Percentiles rank a stretch among this genome's conserved stretches.
Evolutionary conservation across 2,797 vertebrate species (phyloP).

Genomic region (Phrynocephalus vlangalii): DNA sequence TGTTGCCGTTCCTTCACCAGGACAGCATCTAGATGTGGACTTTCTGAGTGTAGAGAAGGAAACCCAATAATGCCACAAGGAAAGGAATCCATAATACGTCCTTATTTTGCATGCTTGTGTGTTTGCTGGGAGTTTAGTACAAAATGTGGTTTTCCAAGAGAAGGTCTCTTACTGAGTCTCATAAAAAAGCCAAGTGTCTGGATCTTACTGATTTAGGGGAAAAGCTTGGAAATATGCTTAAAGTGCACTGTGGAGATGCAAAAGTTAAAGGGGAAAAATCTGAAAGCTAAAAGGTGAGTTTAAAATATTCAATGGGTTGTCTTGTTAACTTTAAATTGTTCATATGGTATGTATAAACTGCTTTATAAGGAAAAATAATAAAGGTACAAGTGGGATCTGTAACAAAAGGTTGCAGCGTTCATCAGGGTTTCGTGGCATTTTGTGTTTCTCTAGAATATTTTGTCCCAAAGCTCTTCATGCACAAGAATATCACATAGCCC

Average conservation of each 20-base stretch:
- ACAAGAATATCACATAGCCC: neutral
- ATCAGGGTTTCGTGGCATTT: neutral
- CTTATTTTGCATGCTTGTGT: slow-evolving; percentile 26
- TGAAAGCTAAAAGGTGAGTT: neutral
- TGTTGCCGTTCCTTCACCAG: slow-evolving; percentile 4
- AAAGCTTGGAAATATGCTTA: neutral
- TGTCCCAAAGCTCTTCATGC: neutral
- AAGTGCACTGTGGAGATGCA: neutral
- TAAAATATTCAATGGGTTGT: neutral
- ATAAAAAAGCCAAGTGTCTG: neutral
- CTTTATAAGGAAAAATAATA: neutral
- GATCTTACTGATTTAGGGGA: neutral
- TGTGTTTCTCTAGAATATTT: neutral
- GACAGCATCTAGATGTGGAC: slow-evolving; percentile 34
- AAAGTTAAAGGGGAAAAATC: neutral
- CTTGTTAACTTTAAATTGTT: neutral
- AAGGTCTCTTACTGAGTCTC: neutral
- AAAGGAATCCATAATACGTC: neutral
- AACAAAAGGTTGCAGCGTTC: neutral
- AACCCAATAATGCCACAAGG: slow-evolving; percentile 12
- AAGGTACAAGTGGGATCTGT: neutral
- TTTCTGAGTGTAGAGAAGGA: slow-evolving; percentile 34
- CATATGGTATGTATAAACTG: too few relatives aligned
- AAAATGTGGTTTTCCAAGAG: slow-evolving; percentile 3
- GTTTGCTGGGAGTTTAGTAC: neutral